These are phyloP conservation scores for Drosophila macrospina DNA, from an alignment of 2,888 invertebrate species.

Conservation along the genomic window DNA sequence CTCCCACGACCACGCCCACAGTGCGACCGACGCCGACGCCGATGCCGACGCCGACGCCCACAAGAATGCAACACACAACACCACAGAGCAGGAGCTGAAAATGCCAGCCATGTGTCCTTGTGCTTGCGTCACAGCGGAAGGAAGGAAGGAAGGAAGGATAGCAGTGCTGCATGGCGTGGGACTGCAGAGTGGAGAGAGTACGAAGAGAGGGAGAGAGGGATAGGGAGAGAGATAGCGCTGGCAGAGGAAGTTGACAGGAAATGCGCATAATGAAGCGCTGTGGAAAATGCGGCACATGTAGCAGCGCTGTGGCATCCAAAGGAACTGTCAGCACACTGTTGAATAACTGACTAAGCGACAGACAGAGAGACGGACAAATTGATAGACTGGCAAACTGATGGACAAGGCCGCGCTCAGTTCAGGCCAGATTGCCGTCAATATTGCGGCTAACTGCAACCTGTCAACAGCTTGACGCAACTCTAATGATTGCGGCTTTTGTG, in stretches of 20 bases:
- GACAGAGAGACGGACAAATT: constrained; percentile 3
- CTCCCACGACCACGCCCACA: constrained; percentile 44
- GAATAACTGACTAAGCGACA: constrained; percentile 39
- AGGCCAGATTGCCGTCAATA: constrained; percentile 33
- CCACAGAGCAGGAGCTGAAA: constrained; percentile 25
- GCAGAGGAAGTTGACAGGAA: constrained; percentile 41
- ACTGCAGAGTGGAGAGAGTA: background rate
- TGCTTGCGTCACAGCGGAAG: constrained; percentile 19
- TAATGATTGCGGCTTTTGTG: constrained; percentile 42
- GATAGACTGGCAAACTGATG: constrained; percentile 11
- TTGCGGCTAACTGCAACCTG: constrained; percentile 39
- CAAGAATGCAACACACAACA: constrained; percentile 47
- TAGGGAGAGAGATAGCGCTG: background rate
- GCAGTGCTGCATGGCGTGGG: constrained; percentile 28
- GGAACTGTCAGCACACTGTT: constrained; percentile 43
- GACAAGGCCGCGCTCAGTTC: background rate
- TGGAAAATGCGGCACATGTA: constrained; percentile 68
- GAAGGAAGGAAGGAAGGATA: constrained; percentile 53
- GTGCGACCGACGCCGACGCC: constrained; percentile 20
- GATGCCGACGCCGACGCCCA: constrained; percentile 55
- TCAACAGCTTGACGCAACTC: constrained; percentile 29
- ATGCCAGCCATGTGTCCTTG: constrained; percentile 61
- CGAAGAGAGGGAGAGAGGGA: background rate
- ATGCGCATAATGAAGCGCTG: constrained; percentile 75
- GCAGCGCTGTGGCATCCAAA: constrained; percentile 31